Evolutionary conservation across 2,888 invertebrate genomes (phyloP).

Genomic region (Nomada ruficornis): DNA sequence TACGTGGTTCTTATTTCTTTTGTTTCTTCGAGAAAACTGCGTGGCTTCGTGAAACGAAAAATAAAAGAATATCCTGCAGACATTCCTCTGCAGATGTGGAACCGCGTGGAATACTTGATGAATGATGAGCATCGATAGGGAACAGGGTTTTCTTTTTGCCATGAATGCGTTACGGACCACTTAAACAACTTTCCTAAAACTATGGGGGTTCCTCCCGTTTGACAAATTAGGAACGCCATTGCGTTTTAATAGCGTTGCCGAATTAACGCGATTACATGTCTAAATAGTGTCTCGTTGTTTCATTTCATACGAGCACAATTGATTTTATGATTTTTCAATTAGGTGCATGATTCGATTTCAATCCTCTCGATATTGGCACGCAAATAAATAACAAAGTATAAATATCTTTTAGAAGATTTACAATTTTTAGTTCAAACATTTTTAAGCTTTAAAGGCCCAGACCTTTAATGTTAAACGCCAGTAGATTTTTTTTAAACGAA

Average conservation of each 20-base stretch:
- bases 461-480: no score
- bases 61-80: neutral
- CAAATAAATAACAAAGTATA: neutral
- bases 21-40: neutral
- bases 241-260: slow-evolving; percentile 9
- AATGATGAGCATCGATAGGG: slow-evolving; percentile 36
- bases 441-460: no score
- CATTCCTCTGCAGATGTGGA: neutral
- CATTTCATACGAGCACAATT: neutral
- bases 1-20: slow-evolving; percentile 15
- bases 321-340: neutral
- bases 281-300: slow-evolving; percentile 26
- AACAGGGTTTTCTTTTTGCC: slow-evolving; percentile 64
- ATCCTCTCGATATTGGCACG: neutral
- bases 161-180: slow-evolving; percentile 39
- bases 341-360: neutral
- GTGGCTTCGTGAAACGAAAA: neutral
- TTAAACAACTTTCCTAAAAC: slow-evolving; percentile 39
- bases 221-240: slow-evolving; percentile 7
- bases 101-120: slow-evolving; percentile 13
- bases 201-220: slow-evolving; percentile 11
- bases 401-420: neutral
- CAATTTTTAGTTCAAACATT: no score
- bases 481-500: no score
- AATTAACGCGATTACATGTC: slow-evolving; percentile 14